Percentiles rank a stretch among this genome's conserved stretches.
These are phyloP conservation scores for Bimastos eiseni DNA, from an alignment of 2,888 invertebrate genomes.

Conservation along the genomic window DNA sequence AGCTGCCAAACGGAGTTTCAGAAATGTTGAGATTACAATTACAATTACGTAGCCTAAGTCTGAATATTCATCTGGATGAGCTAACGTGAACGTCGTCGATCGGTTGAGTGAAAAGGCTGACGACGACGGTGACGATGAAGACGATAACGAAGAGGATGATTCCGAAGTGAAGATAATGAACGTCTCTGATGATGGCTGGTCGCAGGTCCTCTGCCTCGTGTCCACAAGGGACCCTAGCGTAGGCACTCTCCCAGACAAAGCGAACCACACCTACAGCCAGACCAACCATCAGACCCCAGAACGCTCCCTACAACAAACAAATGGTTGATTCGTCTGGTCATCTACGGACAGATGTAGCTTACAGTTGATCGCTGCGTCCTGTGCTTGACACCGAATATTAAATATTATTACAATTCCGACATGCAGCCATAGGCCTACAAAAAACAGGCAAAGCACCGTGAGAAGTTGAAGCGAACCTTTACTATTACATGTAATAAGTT, in stretches of 20 bases:
- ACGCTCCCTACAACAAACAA: constrained; percentile 64
- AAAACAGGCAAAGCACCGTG: too few species aligned
- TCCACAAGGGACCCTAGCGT: constrained; percentile 63
- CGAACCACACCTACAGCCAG: constrained; percentile 63
- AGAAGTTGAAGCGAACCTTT: too few species aligned
- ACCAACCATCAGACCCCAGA: constrained; percentile 67
- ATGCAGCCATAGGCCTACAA: too few species aligned
- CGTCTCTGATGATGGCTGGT: constrained; percentile 54
- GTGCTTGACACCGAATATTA: not conserved
- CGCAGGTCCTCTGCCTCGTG: constrained; percentile 46
- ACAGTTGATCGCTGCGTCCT: not conserved
- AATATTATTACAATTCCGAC: not conserved
- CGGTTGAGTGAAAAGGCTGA: constrained; percentile 65
- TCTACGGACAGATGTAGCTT: not conserved
- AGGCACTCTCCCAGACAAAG: constrained; percentile 66
- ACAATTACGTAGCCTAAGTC: not conserved
- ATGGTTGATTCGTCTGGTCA: not conserved
- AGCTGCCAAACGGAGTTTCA: too few species aligned
- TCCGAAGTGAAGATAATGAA: constrained; percentile 66
- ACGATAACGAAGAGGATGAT: constrained; percentile 64
- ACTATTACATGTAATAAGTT: too few species aligned
- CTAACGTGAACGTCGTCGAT: constrained; percentile 63
- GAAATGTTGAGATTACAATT: too few species aligned
- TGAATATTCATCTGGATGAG: not conserved
- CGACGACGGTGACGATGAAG: constrained; percentile 56